These are phyloP conservation scores for Panthera uncia DNA, from an alignment of 2,113 vertebrate species.

Conservation along the genomic window DNA sequence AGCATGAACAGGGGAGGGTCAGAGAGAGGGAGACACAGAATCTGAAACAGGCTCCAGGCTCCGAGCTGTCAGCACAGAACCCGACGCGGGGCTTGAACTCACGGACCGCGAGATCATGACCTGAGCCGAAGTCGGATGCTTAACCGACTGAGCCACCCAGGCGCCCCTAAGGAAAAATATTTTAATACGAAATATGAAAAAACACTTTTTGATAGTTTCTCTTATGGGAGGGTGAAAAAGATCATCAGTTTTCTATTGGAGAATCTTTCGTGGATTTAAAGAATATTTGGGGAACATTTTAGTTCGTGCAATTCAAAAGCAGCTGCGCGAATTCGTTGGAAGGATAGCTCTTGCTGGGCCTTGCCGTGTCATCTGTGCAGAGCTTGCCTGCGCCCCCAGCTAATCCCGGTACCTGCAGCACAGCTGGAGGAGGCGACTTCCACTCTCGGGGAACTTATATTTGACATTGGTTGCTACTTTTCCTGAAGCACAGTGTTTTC, in stretches of 20 bases:
- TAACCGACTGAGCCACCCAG: too few relatives aligned
- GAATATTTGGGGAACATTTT: background rate
- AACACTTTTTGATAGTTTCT: background rate
- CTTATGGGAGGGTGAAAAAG: background rate
- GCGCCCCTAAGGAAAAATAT: background rate
- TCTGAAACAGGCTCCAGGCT: too few relatives aligned
- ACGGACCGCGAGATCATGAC: too few relatives aligned
- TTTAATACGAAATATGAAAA: background rate
- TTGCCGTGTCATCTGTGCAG: rapidly evolving
- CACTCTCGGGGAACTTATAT: background rate
- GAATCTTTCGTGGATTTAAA: background rate
- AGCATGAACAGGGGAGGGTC: too few relatives aligned
- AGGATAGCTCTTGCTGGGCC: background rate
- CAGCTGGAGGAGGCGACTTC: background rate
- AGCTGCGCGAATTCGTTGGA: background rate
- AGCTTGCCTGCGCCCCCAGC: rapidly evolving
- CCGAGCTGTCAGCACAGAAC: too few relatives aligned
- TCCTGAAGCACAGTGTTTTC: background rate
- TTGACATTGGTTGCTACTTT: background rate
- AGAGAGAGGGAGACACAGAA: too few relatives aligned
- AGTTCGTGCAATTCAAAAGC: background rate
- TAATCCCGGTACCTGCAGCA: background rate
- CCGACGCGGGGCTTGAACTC: too few relatives aligned
- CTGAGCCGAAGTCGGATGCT: too few relatives aligned
- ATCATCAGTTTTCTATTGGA: background rate